These are phyloP conservation scores for Timandra comae DNA, from an alignment of 2,888 invertebrate genomes.

Conservation along the genomic window DNA sequence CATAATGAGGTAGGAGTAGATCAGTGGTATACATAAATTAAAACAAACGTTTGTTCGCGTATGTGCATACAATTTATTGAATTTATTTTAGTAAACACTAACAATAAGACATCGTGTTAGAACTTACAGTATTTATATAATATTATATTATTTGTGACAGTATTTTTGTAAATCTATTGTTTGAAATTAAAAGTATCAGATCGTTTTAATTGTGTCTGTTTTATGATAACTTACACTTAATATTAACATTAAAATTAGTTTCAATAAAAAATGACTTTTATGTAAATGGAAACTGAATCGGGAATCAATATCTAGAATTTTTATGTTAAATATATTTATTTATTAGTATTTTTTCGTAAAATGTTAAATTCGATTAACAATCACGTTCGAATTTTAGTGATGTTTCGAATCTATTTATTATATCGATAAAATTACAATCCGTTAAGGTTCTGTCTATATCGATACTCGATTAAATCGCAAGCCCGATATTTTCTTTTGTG, in stretches of 20 bases:
- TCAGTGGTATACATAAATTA: too few species aligned
- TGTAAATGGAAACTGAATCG: constrained; percentile 25
- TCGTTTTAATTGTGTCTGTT: constrained; percentile 38
- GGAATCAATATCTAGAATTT: constrained; percentile 17
- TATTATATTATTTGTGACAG: constrained; percentile 40
- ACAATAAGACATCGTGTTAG: constrained; percentile 62
- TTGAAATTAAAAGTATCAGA: constrained; percentile 49
- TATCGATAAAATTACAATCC: constrained; percentile 7
- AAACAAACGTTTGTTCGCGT: constrained; percentile 23
- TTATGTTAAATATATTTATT: constrained; percentile 1
- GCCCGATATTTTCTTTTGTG: constrained; percentile 30
- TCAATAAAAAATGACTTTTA: constrained; percentile 40
- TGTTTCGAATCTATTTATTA: not conserved
- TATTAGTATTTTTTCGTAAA: too few species aligned
- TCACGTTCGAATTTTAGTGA: too few species aligned
- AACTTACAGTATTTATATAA: constrained; percentile 25
- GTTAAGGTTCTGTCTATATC: constrained; percentile 8
- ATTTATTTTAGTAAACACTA: constrained; percentile 61
- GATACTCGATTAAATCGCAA: constrained; percentile 10
- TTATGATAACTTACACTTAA: constrained; percentile 16
- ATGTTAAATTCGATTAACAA: too few species aligned
- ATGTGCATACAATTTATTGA: constrained; percentile 58
- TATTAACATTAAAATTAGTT: constrained; percentile 27
- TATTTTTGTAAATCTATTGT: constrained; percentile 31
- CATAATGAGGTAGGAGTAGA: too few species aligned